Percentiles rank a stretch among this genome's conserved stretches.
These are phyloP conservation scores for Piprites chloris DNA, from an alignment of 2,113 vertebrate species.

Conservation along the genomic window DNA sequence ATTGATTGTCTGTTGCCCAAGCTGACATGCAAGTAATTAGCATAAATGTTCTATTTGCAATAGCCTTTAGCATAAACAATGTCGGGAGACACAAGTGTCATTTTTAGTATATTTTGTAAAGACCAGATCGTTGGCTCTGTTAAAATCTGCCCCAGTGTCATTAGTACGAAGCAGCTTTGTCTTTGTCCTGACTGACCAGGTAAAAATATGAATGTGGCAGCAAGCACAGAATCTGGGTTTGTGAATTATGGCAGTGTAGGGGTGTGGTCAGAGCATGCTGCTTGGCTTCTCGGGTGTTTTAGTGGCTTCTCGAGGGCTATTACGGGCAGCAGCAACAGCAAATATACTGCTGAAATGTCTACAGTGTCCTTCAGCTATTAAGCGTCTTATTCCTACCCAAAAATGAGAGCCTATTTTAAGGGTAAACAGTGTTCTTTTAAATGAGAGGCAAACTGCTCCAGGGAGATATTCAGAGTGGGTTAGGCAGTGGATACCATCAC, in stretches of 20 bases:
- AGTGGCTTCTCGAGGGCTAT: neutral
- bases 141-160: neutral
- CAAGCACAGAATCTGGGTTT: neutral
- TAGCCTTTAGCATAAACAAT: slow-evolving; percentile 1
- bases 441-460: neutral
- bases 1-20: neutral
- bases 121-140: neutral
- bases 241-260: slow-evolving; percentile 26
- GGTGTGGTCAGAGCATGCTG: slow-evolving; percentile 28
- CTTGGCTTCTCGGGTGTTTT: neutral
- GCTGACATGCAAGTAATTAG: neutral
- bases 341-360: neutral
- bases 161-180: slow-evolving; percentile 13
- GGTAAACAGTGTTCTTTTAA: neutral
- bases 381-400: neutral
- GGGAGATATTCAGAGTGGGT: neutral
- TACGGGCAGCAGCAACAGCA: slow-evolving; percentile 2
- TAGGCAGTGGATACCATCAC: slow-evolving; percentile 5
- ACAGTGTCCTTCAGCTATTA: neutral
- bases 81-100: neutral
- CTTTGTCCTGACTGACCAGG: slow-evolving; percentile 14
- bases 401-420: slow-evolving; percentile 9
- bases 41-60: slow-evolving; percentile 6
- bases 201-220: slow-evolving; percentile 2
- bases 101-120: neutral